A percentile compares a stretch with the other conserved stretches of the same genome.
Evolutionary conservation across 2,797 vertebrate species (phyloP).

Genomic region (Acrossocheilus wenchowensis): DNA sequence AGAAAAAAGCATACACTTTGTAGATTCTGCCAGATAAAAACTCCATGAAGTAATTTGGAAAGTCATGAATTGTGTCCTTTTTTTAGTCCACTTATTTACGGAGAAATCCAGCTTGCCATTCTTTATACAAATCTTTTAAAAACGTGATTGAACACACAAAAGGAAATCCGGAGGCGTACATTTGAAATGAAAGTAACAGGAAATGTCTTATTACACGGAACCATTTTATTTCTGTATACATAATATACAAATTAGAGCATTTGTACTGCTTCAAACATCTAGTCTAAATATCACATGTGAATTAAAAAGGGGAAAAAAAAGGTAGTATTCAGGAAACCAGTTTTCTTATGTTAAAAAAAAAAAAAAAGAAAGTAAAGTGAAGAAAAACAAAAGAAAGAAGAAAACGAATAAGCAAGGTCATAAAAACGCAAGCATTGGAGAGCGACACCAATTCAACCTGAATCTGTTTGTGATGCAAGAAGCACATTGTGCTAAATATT

Average conservation of each 20-base stretch:
- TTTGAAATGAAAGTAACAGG: conserved; percentile 76
- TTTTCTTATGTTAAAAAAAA: conserved; percentile 61
- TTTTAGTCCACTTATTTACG: conserved; percentile 85
- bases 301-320: conserved; percentile 93
- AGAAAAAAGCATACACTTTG: conserved; percentile 94
- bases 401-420: conserved; percentile 66
- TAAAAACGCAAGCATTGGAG: conserved; percentile 83
- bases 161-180: conserved; percentile 75
- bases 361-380: conserved; percentile 56
- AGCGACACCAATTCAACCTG: conserved; percentile 80
- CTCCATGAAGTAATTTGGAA: conserved; percentile 92
- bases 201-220: conserved; percentile 80
- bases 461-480: conserved; percentile 81
- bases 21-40: conserved; percentile 98
- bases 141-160: conserved; percentile 83
- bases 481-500: conserved; percentile 92
- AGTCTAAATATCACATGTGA: conserved; percentile 79
- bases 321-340: conserved; percentile 87
- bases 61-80: conserved; percentile 87
- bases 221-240: conserved; percentile 89
- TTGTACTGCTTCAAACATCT: conserved; percentile 84
- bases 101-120: conserved; percentile 73
- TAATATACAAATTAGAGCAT: conserved; percentile 95
- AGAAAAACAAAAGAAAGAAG: neutral
- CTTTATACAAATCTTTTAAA: conserved; percentile 88